A percentile compares a stretch with the other conserved stretches of the same genome.
Conservation (phyloP, 2,888 invertebrate genomes). For the Linnaemya vulpina region DNA sequence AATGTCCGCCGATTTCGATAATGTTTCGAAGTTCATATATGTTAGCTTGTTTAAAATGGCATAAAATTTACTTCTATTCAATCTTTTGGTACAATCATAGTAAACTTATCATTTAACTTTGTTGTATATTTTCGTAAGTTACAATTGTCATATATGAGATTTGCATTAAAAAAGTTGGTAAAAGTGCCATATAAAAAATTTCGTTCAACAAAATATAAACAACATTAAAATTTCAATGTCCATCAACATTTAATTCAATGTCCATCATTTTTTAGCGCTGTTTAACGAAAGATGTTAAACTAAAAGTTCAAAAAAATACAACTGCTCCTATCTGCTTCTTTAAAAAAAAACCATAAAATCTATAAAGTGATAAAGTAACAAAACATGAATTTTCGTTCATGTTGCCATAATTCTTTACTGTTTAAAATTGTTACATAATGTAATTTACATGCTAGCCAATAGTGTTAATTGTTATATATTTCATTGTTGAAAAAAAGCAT, state of each 20-base stretch:
- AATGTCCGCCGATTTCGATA: too few relatives aligned
- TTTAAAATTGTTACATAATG: conserved; percentile 4
- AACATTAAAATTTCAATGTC: background rate
- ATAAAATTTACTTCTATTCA: background rate
- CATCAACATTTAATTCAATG: too few relatives aligned
- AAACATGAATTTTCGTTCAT: conserved; percentile 11
- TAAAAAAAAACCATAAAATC: too few relatives aligned
- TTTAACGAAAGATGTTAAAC: background rate
- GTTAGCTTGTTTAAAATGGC: background rate
- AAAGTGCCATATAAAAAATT: too few relatives aligned
- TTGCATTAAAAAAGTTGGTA: background rate
- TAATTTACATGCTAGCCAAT: background rate
- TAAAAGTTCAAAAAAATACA: background rate
- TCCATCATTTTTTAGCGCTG: background rate
- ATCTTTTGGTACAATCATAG: too few relatives aligned
- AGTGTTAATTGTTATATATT: conserved; percentile 4
- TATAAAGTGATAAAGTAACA: background rate
- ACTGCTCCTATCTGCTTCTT: background rate
- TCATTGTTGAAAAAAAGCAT: conserved; percentile 5
- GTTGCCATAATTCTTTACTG: too few relatives aligned
- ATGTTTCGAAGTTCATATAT: background rate
- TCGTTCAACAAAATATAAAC: background rate
- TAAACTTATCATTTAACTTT: too few relatives aligned
- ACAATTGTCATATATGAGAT: too few relatives aligned
- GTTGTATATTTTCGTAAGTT: too few relatives aligned